Conservation (phyloP, 1,140 invertebrate species). For the Chlorops oryzae region DNA sequence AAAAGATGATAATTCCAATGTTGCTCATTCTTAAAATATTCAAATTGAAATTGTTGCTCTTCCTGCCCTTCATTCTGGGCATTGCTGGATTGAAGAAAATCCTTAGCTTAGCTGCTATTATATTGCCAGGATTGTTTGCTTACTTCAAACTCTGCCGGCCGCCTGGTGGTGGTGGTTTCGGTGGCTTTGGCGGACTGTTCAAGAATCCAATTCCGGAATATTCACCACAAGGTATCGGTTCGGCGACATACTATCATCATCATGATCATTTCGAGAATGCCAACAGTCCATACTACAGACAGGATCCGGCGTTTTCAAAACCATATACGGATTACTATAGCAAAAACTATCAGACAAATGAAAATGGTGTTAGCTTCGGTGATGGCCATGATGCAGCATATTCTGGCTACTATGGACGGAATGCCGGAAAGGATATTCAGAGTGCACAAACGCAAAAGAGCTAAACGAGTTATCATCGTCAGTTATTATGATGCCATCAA, state of each 20-base stretch:
- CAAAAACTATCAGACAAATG: slow-evolving; percentile 36
- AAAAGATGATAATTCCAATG: slow-evolving; percentile 76
- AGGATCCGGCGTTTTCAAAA: slow-evolving; percentile 44
- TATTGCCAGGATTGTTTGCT: slow-evolving; percentile 68
- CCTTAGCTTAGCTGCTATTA: slow-evolving; percentile 67
- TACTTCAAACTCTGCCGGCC: slow-evolving; percentile 73
- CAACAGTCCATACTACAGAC: slow-evolving; percentile 31
- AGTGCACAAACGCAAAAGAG: slow-evolving; percentile 30
- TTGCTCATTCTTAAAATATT: slow-evolving; percentile 74
- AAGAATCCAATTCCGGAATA: slow-evolving; percentile 55
- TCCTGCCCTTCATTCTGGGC: slow-evolving; percentile 72
- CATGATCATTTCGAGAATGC: slow-evolving; percentile 47
- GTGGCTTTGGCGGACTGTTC: slow-evolving; percentile 37
- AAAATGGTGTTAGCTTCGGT: slow-evolving; percentile 55
- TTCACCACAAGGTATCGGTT: slow-evolving; percentile 56
- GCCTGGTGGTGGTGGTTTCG: slow-evolving; percentile 34
- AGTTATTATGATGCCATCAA: too few species aligned
- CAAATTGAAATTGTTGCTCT: slow-evolving; percentile 73
- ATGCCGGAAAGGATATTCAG: slow-evolving; percentile 39
- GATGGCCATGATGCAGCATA: slow-evolving; percentile 63
- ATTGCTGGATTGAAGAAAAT: slow-evolving; percentile 78
- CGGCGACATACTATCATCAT: slow-evolving; percentile 52
- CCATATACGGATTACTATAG: slow-evolving; percentile 49
- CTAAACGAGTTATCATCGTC: too few species aligned
- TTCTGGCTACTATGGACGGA: slow-evolving; percentile 57